Evolutionary conservation across 2,888 invertebrate genomes (phyloP), one percentile per base, ranked within the genome.

Genomic region (Onchidella celtica): DNA sequence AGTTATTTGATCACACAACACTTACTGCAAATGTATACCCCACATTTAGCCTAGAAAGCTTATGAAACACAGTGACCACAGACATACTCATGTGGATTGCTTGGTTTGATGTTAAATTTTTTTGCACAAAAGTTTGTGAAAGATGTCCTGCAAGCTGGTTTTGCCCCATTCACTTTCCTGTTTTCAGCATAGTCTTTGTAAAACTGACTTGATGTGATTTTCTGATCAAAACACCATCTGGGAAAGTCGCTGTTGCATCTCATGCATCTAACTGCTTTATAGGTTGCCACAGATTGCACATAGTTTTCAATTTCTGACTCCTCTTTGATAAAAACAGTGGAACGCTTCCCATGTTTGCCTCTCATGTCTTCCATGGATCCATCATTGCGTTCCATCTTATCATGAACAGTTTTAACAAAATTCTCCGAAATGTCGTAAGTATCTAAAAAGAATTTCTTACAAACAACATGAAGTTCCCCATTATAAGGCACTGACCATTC

Each of bases 401-500:
- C 65, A 65, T 61, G 65, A 27, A 75, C 29, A 2, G 38, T 63
- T 24, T 75, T 61, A n/a, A 75, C 40, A 75, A 63, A 75, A 21
- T 75, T 75, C 63, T 75, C 75, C 24, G 38, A 32, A 34, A 63
- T 75, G 63, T 75, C 75, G 65, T 63, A 75, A 21, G 75, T 75
- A 63, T 75, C 65, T 27, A 75, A 38, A 29, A 75, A 75, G 27
- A 63, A 75, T 11, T 61, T 61, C 38, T 75, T 75, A 27, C 75
- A 65, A 27, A 75, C 75, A 4, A 40, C 9, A 63, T 63, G 75
- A 61, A 61, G n/a, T 40, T 75, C 63, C 9, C 75, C 75, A 27
- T 61, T 61, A 36, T 75, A 75, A 27, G 75, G 75, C 1, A 75
- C 29, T 3, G 29, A 29, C 75, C 75, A 75, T 63, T 75, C 75